phyloP scores from a whole-genome alignment of 2,797 vertebrate species.

The Anguilla anguilla region DNA sequence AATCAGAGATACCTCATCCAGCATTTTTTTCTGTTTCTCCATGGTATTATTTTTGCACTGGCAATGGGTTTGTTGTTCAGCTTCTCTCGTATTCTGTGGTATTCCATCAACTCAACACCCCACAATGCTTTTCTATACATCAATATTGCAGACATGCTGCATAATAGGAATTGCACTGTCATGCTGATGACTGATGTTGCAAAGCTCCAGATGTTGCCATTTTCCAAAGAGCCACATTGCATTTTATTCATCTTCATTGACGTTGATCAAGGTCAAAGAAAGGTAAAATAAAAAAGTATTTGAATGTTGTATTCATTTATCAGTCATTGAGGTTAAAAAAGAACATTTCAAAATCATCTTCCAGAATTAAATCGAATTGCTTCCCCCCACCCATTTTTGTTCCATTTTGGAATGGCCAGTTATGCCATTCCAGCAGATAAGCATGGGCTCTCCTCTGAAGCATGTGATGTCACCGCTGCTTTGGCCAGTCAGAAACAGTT shows the following conservation, averaged over 20 bases:
- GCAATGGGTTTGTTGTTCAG: not conserved
- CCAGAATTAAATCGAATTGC: not conserved
- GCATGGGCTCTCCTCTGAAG: not conserved
- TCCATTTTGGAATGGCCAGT: not conserved
- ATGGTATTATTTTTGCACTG: not conserved
- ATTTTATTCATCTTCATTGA: not conserved
- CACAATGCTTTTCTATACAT: constrained; percentile 12
- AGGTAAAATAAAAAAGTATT: not conserved
- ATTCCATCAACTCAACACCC: constrained; percentile 16
- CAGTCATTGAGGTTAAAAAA: not conserved
- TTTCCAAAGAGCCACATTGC: not conserved
- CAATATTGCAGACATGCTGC: constrained; percentile 18
- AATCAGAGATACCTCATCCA: constrained; percentile 18
- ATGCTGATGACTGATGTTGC: constrained; percentile 20
- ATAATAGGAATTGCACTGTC: constrained; percentile 6
- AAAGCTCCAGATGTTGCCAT: constrained; percentile 5
- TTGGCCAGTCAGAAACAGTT: no score
- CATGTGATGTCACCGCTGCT: not conserved
- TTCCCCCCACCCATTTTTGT: not conserved
- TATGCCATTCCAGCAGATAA: no score
- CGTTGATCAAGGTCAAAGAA: not conserved
- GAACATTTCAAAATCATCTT: not conserved
- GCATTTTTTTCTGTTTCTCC: constrained; percentile 19
- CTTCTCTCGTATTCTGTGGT: not conserved
- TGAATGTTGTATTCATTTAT: not conserved